Percentiles rank a stretch among this genome's conserved stretches.
Conservation (phyloP, 1,140 invertebrate species). For the Lanistes nyassanus region DNA sequence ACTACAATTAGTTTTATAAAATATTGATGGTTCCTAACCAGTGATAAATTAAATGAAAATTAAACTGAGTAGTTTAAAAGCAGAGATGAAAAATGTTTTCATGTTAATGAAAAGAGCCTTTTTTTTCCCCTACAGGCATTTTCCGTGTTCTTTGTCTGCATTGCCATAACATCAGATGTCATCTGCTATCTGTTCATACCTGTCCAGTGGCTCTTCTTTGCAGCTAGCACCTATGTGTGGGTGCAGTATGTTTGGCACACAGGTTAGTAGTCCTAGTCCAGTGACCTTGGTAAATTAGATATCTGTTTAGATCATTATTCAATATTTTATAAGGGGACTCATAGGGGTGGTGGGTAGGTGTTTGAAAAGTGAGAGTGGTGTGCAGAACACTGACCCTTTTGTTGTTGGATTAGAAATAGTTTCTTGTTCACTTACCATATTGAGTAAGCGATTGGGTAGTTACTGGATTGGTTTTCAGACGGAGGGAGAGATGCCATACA, state of each 20-base stretch:
- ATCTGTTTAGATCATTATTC: too few relatives aligned
- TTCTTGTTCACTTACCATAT: too few relatives aligned
- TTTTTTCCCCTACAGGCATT: conserved; percentile 82
- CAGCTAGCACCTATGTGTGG: conserved; percentile 98
- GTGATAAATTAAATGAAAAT: neutral
- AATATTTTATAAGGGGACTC: too few relatives aligned
- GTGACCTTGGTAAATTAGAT: neutral
- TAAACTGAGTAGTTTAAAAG: neutral
- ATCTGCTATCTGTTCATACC: conserved; percentile 99
- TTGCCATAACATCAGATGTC: conserved; percentile 97
- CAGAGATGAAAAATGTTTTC: neutral
- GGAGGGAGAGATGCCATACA: too few relatives aligned
- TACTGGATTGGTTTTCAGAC: too few relatives aligned
- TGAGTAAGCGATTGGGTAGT: too few relatives aligned
- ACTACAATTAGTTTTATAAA: too few relatives aligned
- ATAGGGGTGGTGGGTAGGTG: too few relatives aligned
- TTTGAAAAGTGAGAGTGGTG: too few relatives aligned
- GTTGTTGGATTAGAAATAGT: too few relatives aligned
- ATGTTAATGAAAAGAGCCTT: neutral
- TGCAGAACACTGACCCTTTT: too few relatives aligned
- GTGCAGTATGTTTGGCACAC: conserved; percentile 99
- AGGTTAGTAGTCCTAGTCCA: conserved; percentile 73
- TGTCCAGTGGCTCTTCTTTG: conserved; percentile 97
- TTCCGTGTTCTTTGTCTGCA: conserved; percentile 97
- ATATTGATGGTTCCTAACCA: too few relatives aligned